Conservation (phyloP, 2,113 vertebrate species). For the Ochotona curzoniae region DNA sequence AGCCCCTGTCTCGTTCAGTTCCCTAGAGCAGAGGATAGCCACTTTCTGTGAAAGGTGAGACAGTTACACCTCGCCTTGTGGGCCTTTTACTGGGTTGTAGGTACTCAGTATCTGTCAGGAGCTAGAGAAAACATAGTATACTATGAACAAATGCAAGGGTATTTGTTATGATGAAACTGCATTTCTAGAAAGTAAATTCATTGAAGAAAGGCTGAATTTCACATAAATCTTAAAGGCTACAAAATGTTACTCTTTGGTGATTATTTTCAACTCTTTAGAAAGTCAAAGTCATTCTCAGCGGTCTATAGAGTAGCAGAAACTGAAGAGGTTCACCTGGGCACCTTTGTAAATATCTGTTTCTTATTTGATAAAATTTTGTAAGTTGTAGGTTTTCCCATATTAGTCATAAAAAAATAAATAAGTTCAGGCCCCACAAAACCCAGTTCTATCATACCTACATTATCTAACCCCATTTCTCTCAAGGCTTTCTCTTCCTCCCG, state of each 20-base stretch:
- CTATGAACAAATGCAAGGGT: not conserved
- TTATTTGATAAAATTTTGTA: not conserved
- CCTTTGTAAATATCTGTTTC: constrained; percentile 7
- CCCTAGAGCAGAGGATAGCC: not conserved
- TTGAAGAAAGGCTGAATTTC: not conserved
- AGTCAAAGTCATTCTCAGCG: not conserved
- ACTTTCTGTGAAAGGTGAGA: not conserved
- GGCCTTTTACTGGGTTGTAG: not conserved
- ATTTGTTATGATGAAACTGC: not conserved
- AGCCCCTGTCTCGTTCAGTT: not conserved
- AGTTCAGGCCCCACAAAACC: not conserved
- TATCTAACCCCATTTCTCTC: not conserved
- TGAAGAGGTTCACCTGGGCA: not conserved
- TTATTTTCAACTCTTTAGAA: constrained; percentile 1
- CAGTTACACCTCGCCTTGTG: not conserved
- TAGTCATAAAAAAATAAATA: not conserved
- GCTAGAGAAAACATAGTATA: not conserved
- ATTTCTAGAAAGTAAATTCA: not conserved
- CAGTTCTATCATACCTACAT: not conserved
- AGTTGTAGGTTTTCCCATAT: not conserved
- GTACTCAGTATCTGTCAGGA: not conserved
- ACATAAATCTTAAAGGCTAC: not conserved
- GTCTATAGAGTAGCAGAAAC: not conserved
- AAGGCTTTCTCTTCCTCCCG: constrained; percentile 42
- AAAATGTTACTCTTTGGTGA: not conserved